Percentiles rank a stretch among this genome's conserved stretches.
These are phyloP conservation scores for Morone saxatilis DNA, from an alignment of 2,113 vertebrate genomes.

Conservation along the genomic window DNA sequence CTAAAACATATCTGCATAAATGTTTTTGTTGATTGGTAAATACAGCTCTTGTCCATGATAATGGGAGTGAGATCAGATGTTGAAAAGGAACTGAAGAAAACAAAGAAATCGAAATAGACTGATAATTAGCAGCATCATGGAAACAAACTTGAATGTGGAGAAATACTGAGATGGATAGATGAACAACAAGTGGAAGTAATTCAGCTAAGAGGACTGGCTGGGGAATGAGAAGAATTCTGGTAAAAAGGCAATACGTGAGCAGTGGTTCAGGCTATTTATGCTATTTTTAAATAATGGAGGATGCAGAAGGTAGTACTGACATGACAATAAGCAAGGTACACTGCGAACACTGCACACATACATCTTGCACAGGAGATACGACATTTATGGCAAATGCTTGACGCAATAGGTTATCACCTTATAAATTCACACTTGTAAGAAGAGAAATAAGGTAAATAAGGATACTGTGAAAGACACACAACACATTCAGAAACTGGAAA, in stretches of 20 bases:
- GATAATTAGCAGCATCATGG: constrained; percentile 8
- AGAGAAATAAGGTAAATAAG: neutral
- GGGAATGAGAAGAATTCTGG: neutral
- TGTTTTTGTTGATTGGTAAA: constrained; percentile 6
- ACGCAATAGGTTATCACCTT: neutral
- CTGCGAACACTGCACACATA: neutral
- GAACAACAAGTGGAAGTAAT: neutral
- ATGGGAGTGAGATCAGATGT: neutral
- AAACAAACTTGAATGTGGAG: constrained; percentile 1
- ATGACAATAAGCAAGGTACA: constrained; percentile 8
- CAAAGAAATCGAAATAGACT: neutral
- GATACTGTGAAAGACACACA: neutral
- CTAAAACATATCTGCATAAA: neutral
- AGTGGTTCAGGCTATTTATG: constrained; percentile 10
- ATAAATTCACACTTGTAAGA: constrained; percentile 11
- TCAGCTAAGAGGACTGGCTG: constrained; percentile 3
- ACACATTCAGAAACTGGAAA: neutral
- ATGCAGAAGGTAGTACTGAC: constrained; percentile 12
- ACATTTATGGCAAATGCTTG: neutral
- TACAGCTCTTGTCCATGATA: neutral
- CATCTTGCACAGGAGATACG: neutral
- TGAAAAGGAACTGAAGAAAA: neutral
- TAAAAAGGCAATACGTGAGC: constrained; percentile 18
- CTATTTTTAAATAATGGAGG: constrained; percentile 25
- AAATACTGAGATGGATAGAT: constrained; percentile 14